Base-by-base conservation (phyloP, 1,140 invertebrate species). In the Diabrotica virgifera region DNA sequence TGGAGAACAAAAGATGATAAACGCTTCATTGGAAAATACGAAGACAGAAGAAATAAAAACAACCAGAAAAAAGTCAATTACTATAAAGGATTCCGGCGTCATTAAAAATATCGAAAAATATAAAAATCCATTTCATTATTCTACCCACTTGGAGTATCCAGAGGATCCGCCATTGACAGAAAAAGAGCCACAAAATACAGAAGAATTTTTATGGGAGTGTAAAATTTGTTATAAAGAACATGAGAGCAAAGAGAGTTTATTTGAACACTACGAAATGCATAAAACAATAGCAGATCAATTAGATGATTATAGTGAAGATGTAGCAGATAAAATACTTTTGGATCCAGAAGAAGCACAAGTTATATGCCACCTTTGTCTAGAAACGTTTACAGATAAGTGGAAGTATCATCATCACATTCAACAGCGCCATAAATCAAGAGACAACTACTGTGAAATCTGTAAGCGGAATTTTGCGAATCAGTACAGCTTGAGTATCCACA, bases 341-440 rank as follows among this genome's bases (percentile, higher is more conserved):
- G n/a, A n/a, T n/a, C n/a, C n/a, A 24, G 24, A 24, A 2, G 24
- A 24, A 1, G 4, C 1, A 24, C 1, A 24, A 24, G 8, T 46
- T n/a, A 79, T 72, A 63, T 84, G 82, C 63, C 70, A 80, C 5
- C 69, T 75, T 5, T 84, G 82, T 60, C 72, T 77, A 3, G 81
- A 82, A 67, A 74, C 77, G n/a, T 74, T 74, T 55, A 6, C 60
- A 6, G 56, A 65, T 37, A 63, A 68, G 37, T 66, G 64, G 46
- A 67, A 64, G 14, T 54, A 68, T 4, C 66, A 70, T 9, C 65
- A 66, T 9, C 71, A 72, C 38, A 40, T 63, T n/a, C 36, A 60
- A 5, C 58, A 65, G 11, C 65, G 65, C 8, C 70, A 72, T 40
- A 69, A 66, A 52, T 3, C 5, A n/a, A 46, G 6, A 46, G 40